These are phyloP conservation scores for Timandra comae DNA, from an alignment of 2,888 invertebrate species.

Conservation along the genomic window DNA sequence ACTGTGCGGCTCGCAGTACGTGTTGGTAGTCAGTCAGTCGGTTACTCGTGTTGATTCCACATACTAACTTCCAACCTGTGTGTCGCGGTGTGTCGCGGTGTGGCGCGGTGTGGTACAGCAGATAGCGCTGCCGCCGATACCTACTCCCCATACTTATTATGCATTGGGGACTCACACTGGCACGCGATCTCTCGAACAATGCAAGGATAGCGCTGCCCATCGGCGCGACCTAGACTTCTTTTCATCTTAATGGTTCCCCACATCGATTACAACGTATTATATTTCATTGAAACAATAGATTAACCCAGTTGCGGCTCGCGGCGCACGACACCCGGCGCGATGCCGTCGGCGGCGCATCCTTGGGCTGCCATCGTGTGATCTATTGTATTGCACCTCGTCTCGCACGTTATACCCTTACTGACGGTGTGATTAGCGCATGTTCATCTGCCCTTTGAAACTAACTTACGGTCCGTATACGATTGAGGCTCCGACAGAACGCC, in stretches of 20 bases:
- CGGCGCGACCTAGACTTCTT: conserved; percentile 70
- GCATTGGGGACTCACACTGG: conserved; percentile 69
- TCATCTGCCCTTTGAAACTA: too few species aligned
- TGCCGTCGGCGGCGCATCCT: background rate
- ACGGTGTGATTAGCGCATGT: too few species aligned
- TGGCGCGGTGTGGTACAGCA: too few species aligned
- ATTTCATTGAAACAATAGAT: conserved; percentile 66
- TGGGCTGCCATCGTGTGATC: too few species aligned
- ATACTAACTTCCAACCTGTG: conserved; percentile 27
- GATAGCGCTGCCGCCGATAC: too few species aligned
- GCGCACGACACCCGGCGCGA: conserved; percentile 40
- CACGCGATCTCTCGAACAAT: conserved; percentile 72
- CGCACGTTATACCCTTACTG: too few species aligned
- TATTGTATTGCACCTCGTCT: too few species aligned
- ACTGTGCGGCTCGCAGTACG: background rate
- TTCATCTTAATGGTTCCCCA: conserved; percentile 63
- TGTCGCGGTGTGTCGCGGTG: conserved; percentile 40
- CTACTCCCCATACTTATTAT: conserved; percentile 68
- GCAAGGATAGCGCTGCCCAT: conserved; percentile 62
- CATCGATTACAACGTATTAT: conserved; percentile 47
- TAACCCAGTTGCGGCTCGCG: conserved; percentile 56
- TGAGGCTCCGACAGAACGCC: too few species aligned
- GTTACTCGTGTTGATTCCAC: background rate
- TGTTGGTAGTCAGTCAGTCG: background rate
- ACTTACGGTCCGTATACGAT: too few species aligned